Conservation (phyloP, 2,888 invertebrate species). For the Acanthoscelides obtectus region DNA sequence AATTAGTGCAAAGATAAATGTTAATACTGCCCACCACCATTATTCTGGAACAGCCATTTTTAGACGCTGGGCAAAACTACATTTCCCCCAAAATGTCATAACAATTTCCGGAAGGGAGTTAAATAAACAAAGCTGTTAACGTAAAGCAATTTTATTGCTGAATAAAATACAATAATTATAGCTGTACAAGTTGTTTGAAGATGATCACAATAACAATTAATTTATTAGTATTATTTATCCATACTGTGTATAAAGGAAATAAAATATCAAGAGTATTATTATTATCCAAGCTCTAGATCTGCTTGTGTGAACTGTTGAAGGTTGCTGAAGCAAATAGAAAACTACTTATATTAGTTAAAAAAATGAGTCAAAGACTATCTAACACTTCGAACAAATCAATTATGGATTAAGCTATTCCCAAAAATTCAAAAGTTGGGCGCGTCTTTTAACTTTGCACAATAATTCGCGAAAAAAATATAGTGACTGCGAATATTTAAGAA, state of each 20-base stretch:
- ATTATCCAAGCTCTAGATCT: background rate
- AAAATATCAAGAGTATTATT: slow-evolving; percentile 3
- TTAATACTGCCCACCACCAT: slow-evolving; percentile 36
- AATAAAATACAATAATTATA: slow-evolving; percentile 39
- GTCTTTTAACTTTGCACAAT: too few relatives aligned
- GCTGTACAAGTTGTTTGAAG: slow-evolving; percentile 31
- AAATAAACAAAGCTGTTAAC: slow-evolving; percentile 35
- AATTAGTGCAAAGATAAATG: slow-evolving; percentile 10
- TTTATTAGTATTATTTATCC: slow-evolving; percentile 7
- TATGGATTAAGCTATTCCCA: too few relatives aligned
- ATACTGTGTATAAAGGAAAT: slow-evolving; percentile 8
- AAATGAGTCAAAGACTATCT: too few relatives aligned
- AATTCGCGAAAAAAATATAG: too few relatives aligned
- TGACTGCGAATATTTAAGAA: too few relatives aligned
- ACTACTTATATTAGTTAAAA: too few relatives aligned
- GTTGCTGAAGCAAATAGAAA: too few relatives aligned
- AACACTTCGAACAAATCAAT: too few relatives aligned
- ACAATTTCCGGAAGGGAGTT: slow-evolving; percentile 14
- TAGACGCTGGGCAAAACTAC: slow-evolving; percentile 30
- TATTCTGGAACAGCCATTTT: slow-evolving; percentile 48
- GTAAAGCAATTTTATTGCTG: slow-evolving; percentile 48
- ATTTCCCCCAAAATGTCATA: slow-evolving; percentile 14
- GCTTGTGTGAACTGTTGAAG: too few relatives aligned
- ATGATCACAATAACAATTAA: slow-evolving; percentile 10
- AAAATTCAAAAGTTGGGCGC: too few relatives aligned